These are phyloP conservation scores for Microcebus ravelobensis DNA, from an alignment of 2,113 vertebrate genomes.

Conservation along the genomic window DNA sequence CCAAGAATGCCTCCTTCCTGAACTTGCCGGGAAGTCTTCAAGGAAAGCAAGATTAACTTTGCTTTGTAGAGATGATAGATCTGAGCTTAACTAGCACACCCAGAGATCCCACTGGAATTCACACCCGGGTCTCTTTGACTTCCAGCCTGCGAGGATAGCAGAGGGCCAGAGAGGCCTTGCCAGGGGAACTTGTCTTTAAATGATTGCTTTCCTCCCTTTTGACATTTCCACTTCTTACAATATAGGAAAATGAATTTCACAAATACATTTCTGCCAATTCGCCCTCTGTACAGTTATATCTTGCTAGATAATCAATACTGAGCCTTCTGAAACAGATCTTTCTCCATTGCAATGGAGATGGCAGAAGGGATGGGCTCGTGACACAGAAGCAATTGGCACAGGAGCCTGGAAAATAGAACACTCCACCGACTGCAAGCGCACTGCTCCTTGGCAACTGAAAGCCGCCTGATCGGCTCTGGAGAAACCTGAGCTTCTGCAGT, in stretches of 20 bases:
- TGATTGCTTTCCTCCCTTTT: background rate
- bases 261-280: background rate
- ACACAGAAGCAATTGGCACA: background rate
- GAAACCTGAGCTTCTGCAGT: slow-evolving; percentile 23
- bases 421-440: background rate
- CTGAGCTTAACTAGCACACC: background rate
- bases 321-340: background rate
- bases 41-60: background rate
- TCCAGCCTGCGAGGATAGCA: background rate
- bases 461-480: background rate
- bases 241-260: background rate
- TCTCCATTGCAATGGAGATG: background rate
- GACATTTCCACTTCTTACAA: background rate
- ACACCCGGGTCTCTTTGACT: rapidly evolving
- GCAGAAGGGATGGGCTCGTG: background rate
- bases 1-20: background rate
- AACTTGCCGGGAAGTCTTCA: background rate
- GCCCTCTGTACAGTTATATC: background rate
- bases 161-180: background rate
- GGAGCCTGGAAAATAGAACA: background rate
- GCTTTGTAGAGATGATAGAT: background rate
- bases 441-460: slow-evolving; percentile 34
- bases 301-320: background rate
- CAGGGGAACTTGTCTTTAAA: background rate
- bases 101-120: background rate